Percentiles rank a stretch among this genome's conserved stretches.
Evolutionary conservation across 2,888 invertebrate genomes (phyloP).

Genomic region (Tuta absoluta): DNA sequence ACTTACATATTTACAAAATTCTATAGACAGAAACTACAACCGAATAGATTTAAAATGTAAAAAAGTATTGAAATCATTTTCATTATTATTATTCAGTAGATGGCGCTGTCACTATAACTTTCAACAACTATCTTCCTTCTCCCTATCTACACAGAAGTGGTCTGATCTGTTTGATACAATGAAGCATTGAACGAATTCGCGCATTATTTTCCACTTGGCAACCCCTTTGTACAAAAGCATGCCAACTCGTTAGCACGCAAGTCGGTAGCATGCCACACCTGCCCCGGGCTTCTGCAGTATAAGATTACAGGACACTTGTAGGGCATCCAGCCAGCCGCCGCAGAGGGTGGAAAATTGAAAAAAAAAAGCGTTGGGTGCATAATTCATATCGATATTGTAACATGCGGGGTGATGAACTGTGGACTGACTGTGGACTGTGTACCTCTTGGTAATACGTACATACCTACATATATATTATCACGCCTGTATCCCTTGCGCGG

Average conservation of each 20-base stretch:
- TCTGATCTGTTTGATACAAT: no score
- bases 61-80: no score
- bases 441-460: background rate
- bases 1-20: no score
- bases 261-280: constrained; percentile 16
- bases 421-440: background rate
- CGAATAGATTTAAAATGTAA: no score
- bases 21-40: no score
- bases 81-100: no score
- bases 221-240: background rate
- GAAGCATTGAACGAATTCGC: no score
- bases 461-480: no score
- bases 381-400: background rate
- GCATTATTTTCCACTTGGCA: background rate
- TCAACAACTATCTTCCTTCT: no score
- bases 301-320: constrained; percentile 19
- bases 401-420: constrained; percentile 12
- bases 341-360: constrained; percentile 4
- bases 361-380: background rate
- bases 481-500: no score
- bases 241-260: background rate
- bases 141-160: no score
- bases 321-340: constrained; percentile 1
- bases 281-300: constrained; percentile 4
- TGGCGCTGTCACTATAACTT: no score